phyloP scores from a whole-genome alignment of 92 coral and sea anemone genomes.

The Porites evermanni region DNA sequence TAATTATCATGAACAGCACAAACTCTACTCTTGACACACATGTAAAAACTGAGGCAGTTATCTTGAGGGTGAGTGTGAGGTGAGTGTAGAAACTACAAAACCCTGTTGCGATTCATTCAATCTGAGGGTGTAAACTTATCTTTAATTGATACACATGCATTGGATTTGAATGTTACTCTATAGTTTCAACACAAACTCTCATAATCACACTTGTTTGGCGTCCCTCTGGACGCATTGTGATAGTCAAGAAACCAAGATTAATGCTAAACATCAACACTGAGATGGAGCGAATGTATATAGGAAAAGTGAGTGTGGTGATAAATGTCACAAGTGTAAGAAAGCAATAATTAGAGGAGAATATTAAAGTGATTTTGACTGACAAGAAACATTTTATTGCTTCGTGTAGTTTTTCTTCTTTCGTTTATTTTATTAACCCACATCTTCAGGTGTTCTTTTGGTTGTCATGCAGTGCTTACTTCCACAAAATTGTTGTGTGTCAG shows the following conservation, averaged over 20 bases:
- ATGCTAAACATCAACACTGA: background rate
- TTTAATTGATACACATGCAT: too few species aligned
- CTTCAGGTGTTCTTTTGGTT: background rate
- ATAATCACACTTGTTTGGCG: too few species aligned
- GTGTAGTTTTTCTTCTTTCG: background rate
- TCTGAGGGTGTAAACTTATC: too few species aligned
- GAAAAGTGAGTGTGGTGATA: background rate
- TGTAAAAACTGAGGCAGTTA: too few species aligned
- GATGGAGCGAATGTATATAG: conserved; percentile 7
- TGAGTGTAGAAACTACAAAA: too few species aligned
- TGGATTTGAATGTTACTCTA: too few species aligned
- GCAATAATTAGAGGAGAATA: background rate
- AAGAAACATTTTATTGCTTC: background rate
- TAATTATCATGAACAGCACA: too few species aligned
- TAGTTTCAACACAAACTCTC: too few species aligned
- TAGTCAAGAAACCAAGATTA: background rate
- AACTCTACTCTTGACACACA: too few species aligned
- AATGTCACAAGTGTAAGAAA: conserved; percentile 2
- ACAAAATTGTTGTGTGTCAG: too few species aligned
- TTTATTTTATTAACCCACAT: background rate
- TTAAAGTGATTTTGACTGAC: background rate
- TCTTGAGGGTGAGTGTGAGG: too few species aligned
- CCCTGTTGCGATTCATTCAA: background rate
- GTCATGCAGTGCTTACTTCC: too few species aligned
- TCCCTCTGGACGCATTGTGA: background rate